These are phyloP conservation scores for Chamaea fasciata DNA, from an alignment of 2,113 vertebrate genomes.

Conservation along the genomic window DNA sequence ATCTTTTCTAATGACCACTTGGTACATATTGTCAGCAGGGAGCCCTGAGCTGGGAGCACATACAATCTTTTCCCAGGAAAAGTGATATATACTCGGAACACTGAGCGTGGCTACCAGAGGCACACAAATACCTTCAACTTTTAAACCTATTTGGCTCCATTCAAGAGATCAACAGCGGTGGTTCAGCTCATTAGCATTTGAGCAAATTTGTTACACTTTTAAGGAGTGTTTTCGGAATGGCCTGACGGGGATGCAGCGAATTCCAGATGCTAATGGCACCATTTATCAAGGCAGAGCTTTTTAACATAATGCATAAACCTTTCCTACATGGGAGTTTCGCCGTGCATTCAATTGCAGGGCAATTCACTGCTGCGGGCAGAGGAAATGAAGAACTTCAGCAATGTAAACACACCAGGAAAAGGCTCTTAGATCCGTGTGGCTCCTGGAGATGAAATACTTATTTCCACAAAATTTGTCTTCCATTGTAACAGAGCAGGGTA, in stretches of 20 bases:
- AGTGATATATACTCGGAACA: conserved; percentile 40
- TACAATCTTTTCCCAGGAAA: not conserved
- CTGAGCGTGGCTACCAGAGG: conserved; percentile 9
- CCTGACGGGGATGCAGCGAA: conserved; percentile 58
- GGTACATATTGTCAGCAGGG: not conserved
- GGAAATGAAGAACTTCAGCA: conserved; percentile 69
- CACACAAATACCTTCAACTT: conserved; percentile 43
- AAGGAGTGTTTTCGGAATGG: conserved; percentile 59
- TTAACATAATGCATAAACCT: conserved; percentile 75
- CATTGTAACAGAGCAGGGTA: not conserved
- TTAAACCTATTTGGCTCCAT: conserved; percentile 41
- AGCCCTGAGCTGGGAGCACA: not conserved
- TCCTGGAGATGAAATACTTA: conserved; percentile 34
- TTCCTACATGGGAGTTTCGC: conserved; percentile 63
- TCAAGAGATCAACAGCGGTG: not conserved
- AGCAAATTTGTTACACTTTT: conserved; percentile 71
- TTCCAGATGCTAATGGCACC: conserved; percentile 71
- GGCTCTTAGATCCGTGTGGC: not conserved
- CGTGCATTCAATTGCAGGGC: conserved; percentile 65
- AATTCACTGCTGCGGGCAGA: conserved; percentile 60
- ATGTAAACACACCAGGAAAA: conserved; percentile 66
- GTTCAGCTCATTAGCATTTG: conserved; percentile 69
- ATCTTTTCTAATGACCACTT: not conserved
- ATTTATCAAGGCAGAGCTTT: conserved; percentile 73
- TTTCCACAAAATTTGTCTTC: conserved; percentile 20